Percentiles rank a stretch among this genome's conserved stretches.
Conservation (phyloP, 2,797 vertebrate species). For the Rhyacichthys aspro region DNA sequence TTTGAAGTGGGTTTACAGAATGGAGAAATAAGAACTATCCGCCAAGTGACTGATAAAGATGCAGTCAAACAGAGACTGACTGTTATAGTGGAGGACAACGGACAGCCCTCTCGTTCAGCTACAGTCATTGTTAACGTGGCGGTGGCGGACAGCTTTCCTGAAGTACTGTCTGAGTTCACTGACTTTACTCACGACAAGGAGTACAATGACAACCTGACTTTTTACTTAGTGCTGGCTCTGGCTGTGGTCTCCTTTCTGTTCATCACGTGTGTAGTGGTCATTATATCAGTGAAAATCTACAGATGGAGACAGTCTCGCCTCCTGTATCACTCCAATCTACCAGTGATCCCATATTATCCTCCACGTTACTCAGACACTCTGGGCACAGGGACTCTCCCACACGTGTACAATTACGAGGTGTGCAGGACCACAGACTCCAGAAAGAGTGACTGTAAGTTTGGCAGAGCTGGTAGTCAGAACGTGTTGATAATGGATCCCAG, state of each 20-base stretch:
- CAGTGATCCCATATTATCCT: conserved; percentile 65
- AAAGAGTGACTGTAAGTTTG: too few species aligned
- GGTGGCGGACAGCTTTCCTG: conserved; percentile 66
- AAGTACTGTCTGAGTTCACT: conserved; percentile 57
- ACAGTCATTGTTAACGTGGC: conserved; percentile 71
- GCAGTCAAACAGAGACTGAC: conserved; percentile 50
- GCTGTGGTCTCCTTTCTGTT: too few species aligned
- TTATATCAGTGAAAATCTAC: too few species aligned
- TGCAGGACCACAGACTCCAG: conserved; percentile 54
- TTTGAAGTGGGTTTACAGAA: conserved; percentile 78
- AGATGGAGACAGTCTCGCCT: too few species aligned
- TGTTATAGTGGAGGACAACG: conserved; percentile 71
- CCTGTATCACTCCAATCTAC: conserved; percentile 38
- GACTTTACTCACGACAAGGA: too few species aligned
- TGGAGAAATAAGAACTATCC: conserved; percentile 73
- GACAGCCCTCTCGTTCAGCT: conserved; percentile 73
- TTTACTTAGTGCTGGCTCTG: too few species aligned
- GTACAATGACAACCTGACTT: too few species aligned
- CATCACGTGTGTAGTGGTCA: too few species aligned
- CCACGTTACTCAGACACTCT: conserved; percentile 57
- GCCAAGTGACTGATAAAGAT: conserved; percentile 69
- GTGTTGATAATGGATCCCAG: too few species aligned
- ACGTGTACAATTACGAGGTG: conserved; percentile 17
- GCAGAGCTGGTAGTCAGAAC: too few species aligned
- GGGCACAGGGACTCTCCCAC: conserved; percentile 22